phyloP scores from a whole-genome alignment of 2,113 vertebrate species.

The Lampris megalopsis region DNA sequence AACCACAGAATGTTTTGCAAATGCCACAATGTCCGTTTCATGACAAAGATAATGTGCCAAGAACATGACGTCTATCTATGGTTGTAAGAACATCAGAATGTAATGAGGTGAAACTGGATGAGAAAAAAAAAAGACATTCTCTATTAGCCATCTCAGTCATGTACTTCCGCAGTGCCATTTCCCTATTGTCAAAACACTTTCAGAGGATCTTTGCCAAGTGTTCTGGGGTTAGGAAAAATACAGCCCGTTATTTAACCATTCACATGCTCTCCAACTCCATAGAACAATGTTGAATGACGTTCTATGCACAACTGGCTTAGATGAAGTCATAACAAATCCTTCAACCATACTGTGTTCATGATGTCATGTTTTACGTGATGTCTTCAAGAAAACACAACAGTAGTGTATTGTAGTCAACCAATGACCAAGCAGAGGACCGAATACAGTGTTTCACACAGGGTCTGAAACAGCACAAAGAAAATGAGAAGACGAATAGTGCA shows the following conservation, averaged over 20 bases:
- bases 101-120: conserved; percentile 15
- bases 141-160: conserved; percentile 1
- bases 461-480: conserved; percentile 40
- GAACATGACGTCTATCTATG: background rate
- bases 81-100: conserved; percentile 1
- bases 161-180: conserved; percentile 11
- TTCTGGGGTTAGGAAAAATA: conserved; percentile 44
- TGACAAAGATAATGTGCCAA: conserved; percentile 3
- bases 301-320: conserved; percentile 61
- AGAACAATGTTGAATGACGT: conserved; percentile 72
- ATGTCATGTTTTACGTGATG: conserved; percentile 71
- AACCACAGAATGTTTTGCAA: conserved; percentile 2
- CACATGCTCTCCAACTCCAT: conserved; percentile 40
- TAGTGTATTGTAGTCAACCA: conserved; percentile 54
- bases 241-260: conserved; percentile 52
- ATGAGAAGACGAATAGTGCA: background rate
- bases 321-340: conserved; percentile 72
- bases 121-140: background rate
- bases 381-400: conserved; percentile 62
- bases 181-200: conserved; percentile 42
- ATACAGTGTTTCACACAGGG: conserved; percentile 52
- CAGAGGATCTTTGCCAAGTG: conserved; percentile 53
- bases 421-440: conserved; percentile 28
- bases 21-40: background rate
- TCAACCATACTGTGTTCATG: conserved; percentile 60